Conservation (phyloP, 1,140 invertebrate genomes). For the Drosophila ironensis region DNA sequence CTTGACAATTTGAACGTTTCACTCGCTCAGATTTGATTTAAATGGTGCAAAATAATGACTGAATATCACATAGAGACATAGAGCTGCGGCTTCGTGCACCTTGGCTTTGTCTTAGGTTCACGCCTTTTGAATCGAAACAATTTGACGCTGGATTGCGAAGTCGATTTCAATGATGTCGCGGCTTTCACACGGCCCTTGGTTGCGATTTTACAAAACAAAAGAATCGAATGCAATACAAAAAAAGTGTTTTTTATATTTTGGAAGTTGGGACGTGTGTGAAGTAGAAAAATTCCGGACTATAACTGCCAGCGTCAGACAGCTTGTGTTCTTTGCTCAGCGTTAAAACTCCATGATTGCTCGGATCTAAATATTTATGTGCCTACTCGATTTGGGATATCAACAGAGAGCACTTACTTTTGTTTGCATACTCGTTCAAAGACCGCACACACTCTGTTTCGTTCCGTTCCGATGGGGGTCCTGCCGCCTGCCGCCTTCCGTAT, state of each 20-base stretch:
- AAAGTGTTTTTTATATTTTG: conserved; percentile 24
- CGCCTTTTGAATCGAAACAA: neutral
- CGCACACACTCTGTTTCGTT: too few species aligned
- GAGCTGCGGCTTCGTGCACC: too few species aligned
- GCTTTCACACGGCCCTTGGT: neutral
- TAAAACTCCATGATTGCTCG: conserved; percentile 22
- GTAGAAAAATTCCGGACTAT: conserved; percentile 56
- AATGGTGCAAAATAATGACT: neutral
- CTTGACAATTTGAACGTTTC: conserved; percentile 57
- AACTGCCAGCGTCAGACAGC: conserved; percentile 20
- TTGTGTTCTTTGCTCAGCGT: too few species aligned
- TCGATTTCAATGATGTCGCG: neutral
- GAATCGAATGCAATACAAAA: conserved; percentile 22
- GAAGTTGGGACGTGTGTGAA: conserved; percentile 48
- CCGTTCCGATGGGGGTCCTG: too few species aligned
- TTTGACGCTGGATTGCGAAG: neutral
- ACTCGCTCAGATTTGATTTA: conserved; percentile 35
- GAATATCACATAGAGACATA: conserved; percentile 12
- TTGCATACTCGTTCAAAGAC: too few species aligned
- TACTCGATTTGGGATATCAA: neutral
- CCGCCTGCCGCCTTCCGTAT: too few species aligned
- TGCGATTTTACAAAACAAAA: conserved; percentile 34
- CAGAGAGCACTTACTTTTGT: neutral
- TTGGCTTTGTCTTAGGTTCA: too few species aligned
- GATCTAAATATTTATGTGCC: too few species aligned